These are phyloP conservation scores for Rissa tridactyla DNA, from an alignment of 2,113 vertebrate species.

Conservation along the genomic window DNA sequence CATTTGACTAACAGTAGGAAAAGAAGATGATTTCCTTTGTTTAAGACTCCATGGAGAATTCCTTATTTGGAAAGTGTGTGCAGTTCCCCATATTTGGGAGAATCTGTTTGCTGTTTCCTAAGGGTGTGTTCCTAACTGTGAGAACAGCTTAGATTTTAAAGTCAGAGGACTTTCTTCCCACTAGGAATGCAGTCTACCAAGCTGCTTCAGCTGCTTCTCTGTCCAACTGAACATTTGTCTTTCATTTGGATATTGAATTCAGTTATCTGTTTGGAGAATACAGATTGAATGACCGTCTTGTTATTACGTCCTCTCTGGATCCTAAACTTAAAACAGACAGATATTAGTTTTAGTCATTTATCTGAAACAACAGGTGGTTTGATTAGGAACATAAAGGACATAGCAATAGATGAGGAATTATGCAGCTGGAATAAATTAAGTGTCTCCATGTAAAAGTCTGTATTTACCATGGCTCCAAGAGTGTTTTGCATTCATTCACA, in stretches of 20 bases:
- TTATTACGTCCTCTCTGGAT: neutral
- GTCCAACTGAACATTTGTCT: neutral
- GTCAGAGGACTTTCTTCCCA: neutral
- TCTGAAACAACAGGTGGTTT: slow-evolving; percentile 6
- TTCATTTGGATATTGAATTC: neutral
- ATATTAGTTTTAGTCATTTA: neutral
- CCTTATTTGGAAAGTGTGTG: slow-evolving; percentile 32
- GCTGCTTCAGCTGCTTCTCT: neutral
- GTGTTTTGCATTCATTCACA: neutral
- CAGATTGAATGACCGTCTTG: neutral
- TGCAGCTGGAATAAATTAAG: neutral
- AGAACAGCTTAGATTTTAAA: slow-evolving; percentile 13
- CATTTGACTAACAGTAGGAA: slow-evolving; percentile 7
- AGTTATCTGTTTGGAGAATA: neutral
- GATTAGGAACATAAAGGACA: neutral
- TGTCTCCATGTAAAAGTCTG: neutral
- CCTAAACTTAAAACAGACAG: neutral
- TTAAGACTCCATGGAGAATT: neutral
- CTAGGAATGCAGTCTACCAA: neutral
- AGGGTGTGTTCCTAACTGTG: slow-evolving; percentile 14
- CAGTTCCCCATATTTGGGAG: neutral
- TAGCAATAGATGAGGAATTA: neutral
- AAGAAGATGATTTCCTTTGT: slow-evolving; percentile 3
- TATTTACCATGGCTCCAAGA: neutral
- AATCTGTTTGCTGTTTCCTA: slow-evolving; percentile 32